phyloP scores from a whole-genome alignment of 1,140 invertebrate genomes.

The Rhagoletis zephyria region DNA sequence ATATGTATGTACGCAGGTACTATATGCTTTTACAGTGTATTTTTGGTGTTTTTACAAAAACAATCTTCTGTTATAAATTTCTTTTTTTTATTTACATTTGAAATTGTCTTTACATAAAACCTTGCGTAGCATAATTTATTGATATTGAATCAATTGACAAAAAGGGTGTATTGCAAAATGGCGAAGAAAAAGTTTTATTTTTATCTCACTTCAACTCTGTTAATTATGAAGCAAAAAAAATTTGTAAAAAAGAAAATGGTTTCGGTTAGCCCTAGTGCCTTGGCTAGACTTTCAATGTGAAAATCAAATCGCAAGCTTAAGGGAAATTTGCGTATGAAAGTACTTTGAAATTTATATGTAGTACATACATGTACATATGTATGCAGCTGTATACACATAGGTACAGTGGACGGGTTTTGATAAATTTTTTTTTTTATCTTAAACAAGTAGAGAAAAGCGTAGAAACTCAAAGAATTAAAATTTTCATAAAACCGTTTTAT shows the following conservation, averaged over 20 bases:
- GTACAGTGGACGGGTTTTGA: not conserved
- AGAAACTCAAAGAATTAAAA: too few species aligned
- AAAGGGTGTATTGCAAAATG: too few species aligned
- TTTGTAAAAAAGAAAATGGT: not conserved
- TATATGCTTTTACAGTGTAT: not conserved
- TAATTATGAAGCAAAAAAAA: not conserved
- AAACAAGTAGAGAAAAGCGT: too few species aligned
- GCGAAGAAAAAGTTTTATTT: too few species aligned
- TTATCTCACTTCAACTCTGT: too few species aligned
- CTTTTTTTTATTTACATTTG: too few species aligned
- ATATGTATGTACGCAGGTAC: not conserved
- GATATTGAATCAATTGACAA: too few species aligned
- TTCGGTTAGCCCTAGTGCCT: not conserved
- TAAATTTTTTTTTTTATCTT: not conserved
- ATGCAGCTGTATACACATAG: not conserved
- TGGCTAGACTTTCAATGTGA: slow-evolving; percentile 42
- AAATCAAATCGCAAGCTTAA: slow-evolving; percentile 39
- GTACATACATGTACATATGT: not conserved
- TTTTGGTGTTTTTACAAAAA: not conserved
- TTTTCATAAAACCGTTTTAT: too few species aligned
- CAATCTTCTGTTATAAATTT: not conserved
- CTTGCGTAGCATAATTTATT: too few species aligned
- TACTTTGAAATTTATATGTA: not conserved
- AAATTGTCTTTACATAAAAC: too few species aligned
- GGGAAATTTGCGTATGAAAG: slow-evolving; percentile 25